These are phyloP conservation scores for Ophiodon elongatus DNA, from an alignment of 2,113 vertebrate species.

Conservation along the genomic window DNA sequence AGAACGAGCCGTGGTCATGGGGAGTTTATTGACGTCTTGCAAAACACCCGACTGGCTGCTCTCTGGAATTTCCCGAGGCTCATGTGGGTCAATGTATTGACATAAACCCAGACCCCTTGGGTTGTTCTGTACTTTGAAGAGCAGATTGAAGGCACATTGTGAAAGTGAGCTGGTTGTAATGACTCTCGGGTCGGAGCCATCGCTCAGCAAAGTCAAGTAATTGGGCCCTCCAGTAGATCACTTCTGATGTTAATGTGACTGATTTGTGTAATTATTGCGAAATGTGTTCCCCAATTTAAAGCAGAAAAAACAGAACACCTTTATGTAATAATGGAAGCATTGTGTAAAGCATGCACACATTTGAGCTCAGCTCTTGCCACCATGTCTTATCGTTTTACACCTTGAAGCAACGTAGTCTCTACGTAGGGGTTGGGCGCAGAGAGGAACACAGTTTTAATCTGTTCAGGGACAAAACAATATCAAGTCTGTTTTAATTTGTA, in stretches of 20 bases:
- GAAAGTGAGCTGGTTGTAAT: constrained; percentile 35
- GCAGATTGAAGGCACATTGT: constrained; percentile 17
- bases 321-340: background rate
- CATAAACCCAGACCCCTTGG: background rate
- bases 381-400: background rate
- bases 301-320: background rate
- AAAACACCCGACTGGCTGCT: constrained; percentile 13
- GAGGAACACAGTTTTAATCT: background rate
- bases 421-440: background rate
- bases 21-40: constrained; percentile 26
- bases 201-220: constrained; percentile 29
- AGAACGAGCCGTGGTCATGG: background rate
- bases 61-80: constrained; percentile 20
- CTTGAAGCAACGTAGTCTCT: background rate
- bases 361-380: background rate
- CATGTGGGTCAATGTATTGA: constrained; percentile 36
- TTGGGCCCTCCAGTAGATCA: constrained; percentile 4
- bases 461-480: background rate
- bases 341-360: background rate
- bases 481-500: background rate
- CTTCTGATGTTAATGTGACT: background rate
- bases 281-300: background rate
- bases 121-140: constrained; percentile 7
- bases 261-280: constrained; percentile 2
- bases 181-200: constrained; percentile 6